Base-by-base conservation (phyloP, 2,797 vertebrate species). In the Pangasius krempfi region DNA sequence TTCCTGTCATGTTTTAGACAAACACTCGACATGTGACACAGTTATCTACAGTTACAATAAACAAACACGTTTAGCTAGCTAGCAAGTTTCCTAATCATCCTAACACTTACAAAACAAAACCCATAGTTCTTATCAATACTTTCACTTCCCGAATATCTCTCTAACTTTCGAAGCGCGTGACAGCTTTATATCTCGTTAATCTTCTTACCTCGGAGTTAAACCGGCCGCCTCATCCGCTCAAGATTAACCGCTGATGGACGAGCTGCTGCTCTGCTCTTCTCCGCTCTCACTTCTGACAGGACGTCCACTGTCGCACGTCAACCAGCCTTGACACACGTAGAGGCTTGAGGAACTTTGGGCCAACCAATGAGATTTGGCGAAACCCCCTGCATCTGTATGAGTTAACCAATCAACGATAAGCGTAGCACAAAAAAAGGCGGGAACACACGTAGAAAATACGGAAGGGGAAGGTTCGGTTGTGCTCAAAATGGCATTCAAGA, bases 381-480 rank as follows among this genome's bases (percentile, higher is more conserved):
- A 27, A 30, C 6, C 13, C 16, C 73, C 37, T 40, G 33, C 33
- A 12, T 30, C 16, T 50, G 12, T 56, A 0, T 5, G 10, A 47
- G 5, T 1, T 14, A 66, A 79, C 75, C 86, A 86, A 86, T 79
- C 58, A 62, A 4, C 10, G 18, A 9, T 33, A 3, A 37, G 18
- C 50, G 4, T 30, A 27, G 56, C 40, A 62, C 7, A 2, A 56
- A 66, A 86, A 47, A 40, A 60, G 8, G 22, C 2, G 50, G 12
- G 30, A 7, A 68, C 14, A n/a, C 33, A 52, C 25, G 10, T 70
- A 89, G 87, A 18, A 18, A 1, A 86, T 91, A 88, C 58, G 88
- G 86, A 6, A 8, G 12, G 13, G 9, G 5, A 44, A 44, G 3
- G 22, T 50, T 50, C 8, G 58, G 60, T 30, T 64, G 56, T 16